Evolutionary conservation across 2,113 vertebrate species (phyloP).

Genomic region (Buteo buteo): DNA sequence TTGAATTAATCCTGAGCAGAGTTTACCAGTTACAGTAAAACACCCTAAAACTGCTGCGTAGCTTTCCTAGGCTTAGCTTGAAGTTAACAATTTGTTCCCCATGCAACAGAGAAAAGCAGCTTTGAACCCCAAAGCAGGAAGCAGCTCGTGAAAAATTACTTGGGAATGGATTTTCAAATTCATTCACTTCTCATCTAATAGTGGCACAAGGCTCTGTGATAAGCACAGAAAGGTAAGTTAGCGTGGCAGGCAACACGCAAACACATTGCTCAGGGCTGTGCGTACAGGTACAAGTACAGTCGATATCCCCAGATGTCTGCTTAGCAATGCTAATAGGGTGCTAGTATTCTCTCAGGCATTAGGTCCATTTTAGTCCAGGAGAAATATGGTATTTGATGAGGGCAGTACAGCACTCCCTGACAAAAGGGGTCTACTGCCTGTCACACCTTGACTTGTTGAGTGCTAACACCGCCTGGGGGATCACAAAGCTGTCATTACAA

Average conservation of each 20-base stretch:
- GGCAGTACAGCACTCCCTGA: background rate
- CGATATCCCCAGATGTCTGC: background rate
- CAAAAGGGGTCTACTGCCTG: conserved; percentile 63
- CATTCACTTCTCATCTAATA: background rate
- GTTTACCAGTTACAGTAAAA: background rate
- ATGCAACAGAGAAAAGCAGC: background rate
- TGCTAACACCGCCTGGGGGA: conserved; percentile 6
- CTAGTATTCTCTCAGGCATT: background rate
- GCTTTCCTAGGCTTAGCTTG: background rate
- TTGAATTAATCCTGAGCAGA: background rate
- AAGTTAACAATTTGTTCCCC: background rate
- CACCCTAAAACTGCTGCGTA: background rate
- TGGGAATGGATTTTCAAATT: background rate
- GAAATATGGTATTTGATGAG: background rate
- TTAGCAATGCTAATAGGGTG: background rate
- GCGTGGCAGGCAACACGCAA: background rate
- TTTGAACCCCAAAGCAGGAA: background rate
- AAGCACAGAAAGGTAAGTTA: background rate
- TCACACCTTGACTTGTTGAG: conserved; percentile 75
- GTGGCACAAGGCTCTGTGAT: background rate
- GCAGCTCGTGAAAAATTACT: background rate
- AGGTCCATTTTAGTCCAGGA: background rate
- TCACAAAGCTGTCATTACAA: conserved; percentile 70
- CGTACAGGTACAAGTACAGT: rapidly evolving
- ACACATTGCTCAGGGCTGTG: rapidly evolving